Base-by-base conservation (phyloP, 2,888 invertebrate genomes). In the Camponotus fellah region DNA sequence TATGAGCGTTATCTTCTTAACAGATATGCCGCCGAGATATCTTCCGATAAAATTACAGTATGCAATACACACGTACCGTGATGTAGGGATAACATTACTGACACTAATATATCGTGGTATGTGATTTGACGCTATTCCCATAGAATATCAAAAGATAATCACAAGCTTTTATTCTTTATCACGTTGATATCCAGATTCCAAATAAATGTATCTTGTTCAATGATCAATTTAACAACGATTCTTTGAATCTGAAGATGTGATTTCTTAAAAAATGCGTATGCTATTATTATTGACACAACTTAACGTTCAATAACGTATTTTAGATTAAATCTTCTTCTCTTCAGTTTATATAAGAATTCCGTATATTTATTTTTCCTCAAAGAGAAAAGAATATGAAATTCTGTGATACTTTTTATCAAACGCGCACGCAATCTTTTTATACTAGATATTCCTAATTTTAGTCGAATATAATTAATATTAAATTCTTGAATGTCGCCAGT, bases 11-110 rank as follows among this genome's bases (percentile, higher is more conserved):
- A 93, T 93, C 93, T 90, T 85, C 77, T 87, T 87, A 53, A 89
- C 87, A 92, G 93, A 93, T 93, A 93, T 87, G 92, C 87, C 85
- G 86, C 49, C 85, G 90, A 92, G 92, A 93, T 93, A 93, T 92
- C 92, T 91, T 88, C 77, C 87, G 93, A 93, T 93, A 93, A 93
- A 91, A 87, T 81, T 82, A 65, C 84, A 87, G 72, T 65, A 87
- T 90, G 86, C 8, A 53, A 53, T n/a, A 53, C 49, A 85, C 80
- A 81, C 68, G 85, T 85, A 79, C 68, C 68, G 65, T 34, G 83
- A 83, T 84, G n/a, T 53, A 68, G 84, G 77, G 64, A 81, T 72
- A 80, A 46, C 17, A 46, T 80, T 80, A 80, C 74, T 46, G 72
- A 46, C 79, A 64, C 46, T n/a, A 6, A 72, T n/a, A 14, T 58